Percentiles rank a stretch among this genome's conserved stretches.
Conservation (phyloP, 2,888 invertebrate species). For the Allolobophora icterica region DNA sequence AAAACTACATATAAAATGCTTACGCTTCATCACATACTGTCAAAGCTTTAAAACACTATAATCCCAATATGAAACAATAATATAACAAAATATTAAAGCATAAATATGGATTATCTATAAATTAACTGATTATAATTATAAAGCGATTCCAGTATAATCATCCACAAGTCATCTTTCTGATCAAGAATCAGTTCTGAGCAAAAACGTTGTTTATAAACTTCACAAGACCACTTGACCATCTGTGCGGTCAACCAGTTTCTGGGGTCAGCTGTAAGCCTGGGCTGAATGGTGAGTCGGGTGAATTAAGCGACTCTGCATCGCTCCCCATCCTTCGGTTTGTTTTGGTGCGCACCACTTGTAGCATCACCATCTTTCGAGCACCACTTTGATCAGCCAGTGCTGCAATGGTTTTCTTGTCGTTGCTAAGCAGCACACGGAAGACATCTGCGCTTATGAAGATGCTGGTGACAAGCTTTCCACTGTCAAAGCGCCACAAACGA, state of each 20-base stretch:
- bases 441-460: conserved; percentile 63
- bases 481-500: conserved; percentile 62
- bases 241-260: background rate
- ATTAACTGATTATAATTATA: no score
- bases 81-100: background rate
- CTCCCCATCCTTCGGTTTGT: conserved; percentile 37
- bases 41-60: no score
- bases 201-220: background rate
- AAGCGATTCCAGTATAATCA: no score
- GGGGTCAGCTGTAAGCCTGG: background rate
- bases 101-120: background rate
- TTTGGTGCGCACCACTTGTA: conserved; percentile 58
- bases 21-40: background rate
- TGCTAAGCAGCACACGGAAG: conserved; percentile 63
- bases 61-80: conserved; percentile 1
- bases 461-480: conserved; percentile 52
- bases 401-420: conserved; percentile 64
- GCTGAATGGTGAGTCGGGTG: conserved; percentile 17
- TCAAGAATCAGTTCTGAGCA: background rate
- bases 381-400: conserved; percentile 64
- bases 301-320: background rate
- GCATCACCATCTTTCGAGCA: conserved; percentile 64
- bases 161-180: background rate
- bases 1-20: background rate
- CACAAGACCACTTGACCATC: background rate